Conservation (phyloP, 2,797 vertebrate genomes). For the Dendrocincla fuliginosa region DNA sequence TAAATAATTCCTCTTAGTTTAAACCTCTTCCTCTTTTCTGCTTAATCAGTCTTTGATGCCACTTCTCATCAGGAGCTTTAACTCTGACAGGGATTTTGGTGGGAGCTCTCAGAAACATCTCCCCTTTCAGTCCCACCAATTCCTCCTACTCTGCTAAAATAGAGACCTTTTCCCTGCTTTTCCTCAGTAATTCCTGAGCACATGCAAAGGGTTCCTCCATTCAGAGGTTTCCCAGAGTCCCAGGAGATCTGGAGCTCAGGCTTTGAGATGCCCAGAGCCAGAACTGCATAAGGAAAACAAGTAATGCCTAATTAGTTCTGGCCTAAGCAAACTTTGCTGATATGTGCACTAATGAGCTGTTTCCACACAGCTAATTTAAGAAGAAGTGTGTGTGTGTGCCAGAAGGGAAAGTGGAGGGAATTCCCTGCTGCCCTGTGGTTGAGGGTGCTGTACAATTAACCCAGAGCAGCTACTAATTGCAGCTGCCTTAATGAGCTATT, state of each 20-base stretch:
- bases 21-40: background rate
- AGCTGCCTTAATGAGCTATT: background rate
- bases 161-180: fast-evolving
- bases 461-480: background rate
- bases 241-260: background rate
- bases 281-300: background rate
- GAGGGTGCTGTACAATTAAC: background rate
- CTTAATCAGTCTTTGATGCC: background rate
- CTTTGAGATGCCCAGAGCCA: background rate
- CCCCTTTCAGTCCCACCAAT: fast-evolving
- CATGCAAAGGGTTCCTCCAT: background rate
- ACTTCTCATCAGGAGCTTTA: background rate
- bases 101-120: background rate
- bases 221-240: background rate
- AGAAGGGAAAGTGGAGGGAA: background rate
- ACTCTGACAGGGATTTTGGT: background rate
- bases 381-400: fast-evolving
- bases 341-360: background rate
- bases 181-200: background rate
- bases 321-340: background rate
- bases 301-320: background rate
- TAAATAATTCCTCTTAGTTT: background rate
- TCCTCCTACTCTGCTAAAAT: background rate
- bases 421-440: background rate
- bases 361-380: background rate